Evolutionary conservation across 2,888 invertebrate genomes (phyloP), one percentile per base, ranked within the genome.

Genomic region (Malthinus seriepunctatus): DNA sequence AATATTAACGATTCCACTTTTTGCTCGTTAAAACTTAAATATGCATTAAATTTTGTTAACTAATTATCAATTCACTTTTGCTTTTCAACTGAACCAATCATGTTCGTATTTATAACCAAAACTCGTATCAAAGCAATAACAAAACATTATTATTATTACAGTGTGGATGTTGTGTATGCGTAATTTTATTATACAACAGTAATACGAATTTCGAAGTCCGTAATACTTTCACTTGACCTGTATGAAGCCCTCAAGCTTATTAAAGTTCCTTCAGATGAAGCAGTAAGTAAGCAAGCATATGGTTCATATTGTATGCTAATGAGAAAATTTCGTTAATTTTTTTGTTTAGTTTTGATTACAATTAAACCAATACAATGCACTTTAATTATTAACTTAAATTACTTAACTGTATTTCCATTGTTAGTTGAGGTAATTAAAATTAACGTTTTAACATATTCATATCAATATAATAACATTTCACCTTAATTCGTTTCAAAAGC

Each of bases 191-290:
- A 56, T 52, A 56, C 50, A 60, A 60, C 50, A 60, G 56, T 38
- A 42, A 38, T 53, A 51, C 56, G 53, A 51, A 56, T 60, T 60
- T 60, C 53, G 60, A 55, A 49, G 56, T 23, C 42, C 12, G n/a
- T n/a, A n/a, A n/a, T 42, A 48, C 60, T 60, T 60, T 60, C 60
- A 60, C 60, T 60, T 58, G 58, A 58, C 58, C 58, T 53, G 58
- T 32, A 51, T 44, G 59, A 34, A 50, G 54, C 46, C 54, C 53
- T 23, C 50, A 52, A 52, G 53, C 53, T 51, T 52, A 23, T 23
- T 39, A 31, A 15, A 42, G 38, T 32, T 38, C 37, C 49, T 57
- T 57, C 15, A 45, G 58, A 58, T 49, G 58, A 50, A 58, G 45
- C 58, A 53, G 23, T 23, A 23, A 23, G 23, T 23, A 23, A 23